These are phyloP conservation scores for Rhynchopsitta pachyrhyncha DNA, from an alignment of 2,113 vertebrate genomes.

Conservation along the genomic window DNA sequence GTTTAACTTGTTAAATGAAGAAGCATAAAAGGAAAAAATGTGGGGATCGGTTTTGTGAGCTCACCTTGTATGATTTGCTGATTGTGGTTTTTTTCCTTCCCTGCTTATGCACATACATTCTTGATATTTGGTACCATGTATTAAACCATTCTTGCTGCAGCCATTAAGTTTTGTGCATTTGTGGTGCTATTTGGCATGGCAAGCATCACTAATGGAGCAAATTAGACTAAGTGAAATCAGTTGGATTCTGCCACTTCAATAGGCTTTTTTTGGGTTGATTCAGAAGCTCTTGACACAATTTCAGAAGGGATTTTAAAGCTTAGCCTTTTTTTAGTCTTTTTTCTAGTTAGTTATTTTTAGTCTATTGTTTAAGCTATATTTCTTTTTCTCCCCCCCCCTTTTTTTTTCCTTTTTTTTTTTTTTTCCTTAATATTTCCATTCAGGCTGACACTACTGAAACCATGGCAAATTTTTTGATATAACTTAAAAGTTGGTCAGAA, in stretches of 20 bases:
- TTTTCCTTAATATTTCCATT: neutral
- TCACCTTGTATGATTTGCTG: neutral
- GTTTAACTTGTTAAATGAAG: neutral
- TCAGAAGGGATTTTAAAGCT: neutral
- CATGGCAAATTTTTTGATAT: neutral
- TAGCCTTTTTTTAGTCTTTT: neutral
- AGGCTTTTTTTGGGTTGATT: neutral
- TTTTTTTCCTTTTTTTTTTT: neutral
- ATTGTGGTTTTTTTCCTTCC: neutral
- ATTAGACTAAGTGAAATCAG: neutral
- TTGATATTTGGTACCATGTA: neutral
- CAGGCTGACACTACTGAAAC: neutral
- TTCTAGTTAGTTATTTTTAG: neutral
- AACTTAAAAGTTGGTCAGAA: neutral
- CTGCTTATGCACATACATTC: neutral
- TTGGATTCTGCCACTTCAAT: neutral
- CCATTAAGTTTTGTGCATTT: neutral
- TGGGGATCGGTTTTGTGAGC: neutral
- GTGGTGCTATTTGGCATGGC: neutral
- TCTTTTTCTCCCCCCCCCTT: neutral
- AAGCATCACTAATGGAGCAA: neutral
- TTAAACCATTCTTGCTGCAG: neutral
- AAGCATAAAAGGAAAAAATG: neutral
- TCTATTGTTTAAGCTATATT: neutral
- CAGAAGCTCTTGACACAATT: neutral